Conservation (phyloP, 2,888 invertebrate genomes). For the Leucozona laternaria region DNA sequence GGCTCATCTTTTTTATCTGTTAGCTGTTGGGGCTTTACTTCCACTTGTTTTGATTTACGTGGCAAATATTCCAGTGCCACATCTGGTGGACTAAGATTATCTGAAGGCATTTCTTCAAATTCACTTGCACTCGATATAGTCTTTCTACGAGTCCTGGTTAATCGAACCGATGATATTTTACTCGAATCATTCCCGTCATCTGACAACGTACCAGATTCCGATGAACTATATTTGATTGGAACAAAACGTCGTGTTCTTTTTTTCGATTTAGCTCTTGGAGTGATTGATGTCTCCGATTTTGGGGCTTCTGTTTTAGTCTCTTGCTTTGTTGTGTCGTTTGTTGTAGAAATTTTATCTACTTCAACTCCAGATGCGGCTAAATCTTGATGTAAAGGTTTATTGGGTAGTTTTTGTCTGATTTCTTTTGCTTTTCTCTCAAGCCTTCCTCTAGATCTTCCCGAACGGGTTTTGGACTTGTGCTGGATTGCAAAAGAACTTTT, state of each 20-base stretch:
- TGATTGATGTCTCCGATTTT: background rate
- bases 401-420: background rate
- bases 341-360: background rate
- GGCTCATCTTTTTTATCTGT: background rate
- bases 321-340: background rate
- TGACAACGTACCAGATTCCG: constrained; percentile 42
- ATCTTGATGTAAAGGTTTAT: background rate
- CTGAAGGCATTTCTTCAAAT: constrained; percentile 1
- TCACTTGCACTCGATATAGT: constrained; percentile 58
- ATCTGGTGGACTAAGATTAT: constrained; percentile 21
- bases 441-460: constrained; percentile 18
- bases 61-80: constrained; percentile 19
- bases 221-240: constrained; percentile 46
- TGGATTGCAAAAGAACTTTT: constrained; percentile 37
- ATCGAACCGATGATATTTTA: background rate
- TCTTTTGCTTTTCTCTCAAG: background rate
- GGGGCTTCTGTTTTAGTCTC: background rate
- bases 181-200: constrained; percentile 35
- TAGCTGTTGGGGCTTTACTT: background rate
- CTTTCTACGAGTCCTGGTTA: constrained; percentile 53
- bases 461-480: constrained; percentile 11
- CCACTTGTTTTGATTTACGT: background rate
- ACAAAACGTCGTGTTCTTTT: constrained; percentile 35
- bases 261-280: constrained; percentile 21
- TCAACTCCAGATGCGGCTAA: background rate